phyloP scores from a whole-genome alignment of 2,797 vertebrate species.

The Aphelocoma californica region DNA sequence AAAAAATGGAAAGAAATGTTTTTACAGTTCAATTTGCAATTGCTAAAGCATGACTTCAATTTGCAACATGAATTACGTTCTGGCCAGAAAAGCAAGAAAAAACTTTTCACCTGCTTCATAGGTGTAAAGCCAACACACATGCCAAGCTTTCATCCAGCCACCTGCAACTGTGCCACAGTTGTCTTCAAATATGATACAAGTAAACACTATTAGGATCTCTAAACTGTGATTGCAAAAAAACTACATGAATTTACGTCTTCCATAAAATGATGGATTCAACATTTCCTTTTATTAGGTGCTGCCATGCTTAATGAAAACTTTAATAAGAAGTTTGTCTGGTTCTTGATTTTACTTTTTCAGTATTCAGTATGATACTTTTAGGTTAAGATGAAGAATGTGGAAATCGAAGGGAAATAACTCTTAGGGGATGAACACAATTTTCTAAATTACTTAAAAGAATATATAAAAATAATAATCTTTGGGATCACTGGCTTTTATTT shows the following conservation, averaged over 20 bases:
- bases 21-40: not conserved
- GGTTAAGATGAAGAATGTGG: not conserved
- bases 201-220: not conserved
- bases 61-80: not conserved
- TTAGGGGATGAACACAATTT: not conserved
- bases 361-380: not conserved
- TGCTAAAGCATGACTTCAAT: not conserved
- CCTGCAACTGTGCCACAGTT: not conserved
- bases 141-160: not conserved
- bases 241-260: not conserved
- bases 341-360: not conserved
- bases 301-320: not conserved
- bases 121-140: not conserved
- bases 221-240: not conserved
- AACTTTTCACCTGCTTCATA: not conserved
- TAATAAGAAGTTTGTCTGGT: not conserved
- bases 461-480: not conserved
- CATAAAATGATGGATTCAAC: not conserved
- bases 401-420: not conserved
- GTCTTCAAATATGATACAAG: not conserved
- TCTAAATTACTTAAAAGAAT: not conserved
- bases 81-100: not conserved
- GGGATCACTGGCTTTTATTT: slow-evolving; percentile 38
- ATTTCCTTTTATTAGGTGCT: not conserved
- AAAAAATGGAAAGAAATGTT: not conserved